Evolutionary conservation across 1,140 invertebrate genomes (phyloP).

Genomic region (Cecropterus lyciades): DNA sequence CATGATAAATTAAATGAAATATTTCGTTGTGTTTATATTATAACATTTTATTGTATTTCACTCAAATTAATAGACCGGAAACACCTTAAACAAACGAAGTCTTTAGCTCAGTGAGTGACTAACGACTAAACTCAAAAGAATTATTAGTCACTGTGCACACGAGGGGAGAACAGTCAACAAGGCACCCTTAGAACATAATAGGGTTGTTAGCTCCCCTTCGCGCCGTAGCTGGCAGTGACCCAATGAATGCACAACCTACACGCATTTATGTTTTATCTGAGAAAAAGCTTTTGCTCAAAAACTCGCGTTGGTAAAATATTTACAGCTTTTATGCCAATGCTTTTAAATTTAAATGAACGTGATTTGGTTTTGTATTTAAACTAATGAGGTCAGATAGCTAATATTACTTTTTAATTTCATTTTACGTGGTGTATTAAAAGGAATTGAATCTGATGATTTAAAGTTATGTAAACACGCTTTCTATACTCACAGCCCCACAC

Average conservation of each 20-base stretch:
- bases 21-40: no score
- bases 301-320: conserved; percentile 2
- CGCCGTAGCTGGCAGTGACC: conserved; percentile 15
- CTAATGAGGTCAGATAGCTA: no score
- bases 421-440: no score
- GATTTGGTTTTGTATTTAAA: no score
- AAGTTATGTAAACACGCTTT: no score
- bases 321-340: not conserved
- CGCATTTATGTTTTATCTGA: not conserved
- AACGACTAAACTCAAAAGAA: conserved; percentile 6
- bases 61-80: no score
- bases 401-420: no score
- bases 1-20: no score
- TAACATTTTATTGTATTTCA: no score
- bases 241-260: not conserved
- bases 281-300: not conserved
- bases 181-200: conserved; percentile 20
- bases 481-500: no score
- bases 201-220: conserved; percentile 19
- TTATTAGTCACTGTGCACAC: conserved; percentile 18
- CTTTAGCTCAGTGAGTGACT: not conserved
- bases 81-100: not conserved
- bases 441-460: no score
- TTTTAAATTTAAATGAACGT: not conserved
- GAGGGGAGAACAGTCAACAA: conserved; percentile 15